A percentile compares a stretch with the other conserved stretches of the same genome.
These are phyloP conservation scores for Hofmannophila pseudospretella DNA, from an alignment of 2,888 invertebrate genomes.

Conservation along the genomic window DNA sequence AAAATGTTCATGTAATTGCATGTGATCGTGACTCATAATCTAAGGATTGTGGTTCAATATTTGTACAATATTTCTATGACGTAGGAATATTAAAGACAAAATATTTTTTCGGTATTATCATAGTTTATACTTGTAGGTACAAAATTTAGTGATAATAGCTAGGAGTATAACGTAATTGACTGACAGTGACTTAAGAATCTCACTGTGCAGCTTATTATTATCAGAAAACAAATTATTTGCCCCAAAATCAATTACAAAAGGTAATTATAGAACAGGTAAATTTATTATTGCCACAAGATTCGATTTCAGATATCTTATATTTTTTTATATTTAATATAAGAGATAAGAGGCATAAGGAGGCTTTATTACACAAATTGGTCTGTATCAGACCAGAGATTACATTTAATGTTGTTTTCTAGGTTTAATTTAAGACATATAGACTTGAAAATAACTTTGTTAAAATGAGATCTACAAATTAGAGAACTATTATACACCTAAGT, in stretches of 20 bases:
- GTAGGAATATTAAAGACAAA: too few species aligned
- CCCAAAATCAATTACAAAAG: too few species aligned
- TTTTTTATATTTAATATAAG: too few species aligned
- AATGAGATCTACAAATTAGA: conserved; percentile 1
- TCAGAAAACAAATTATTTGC: too few species aligned
- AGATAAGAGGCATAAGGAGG: conserved; percentile 42
- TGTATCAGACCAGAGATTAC: conserved; percentile 62
- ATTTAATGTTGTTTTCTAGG: conserved; percentile 12
- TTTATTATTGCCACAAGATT: too few species aligned
- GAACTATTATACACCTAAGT: conserved; percentile 8
- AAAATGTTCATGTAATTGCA: too few species aligned
- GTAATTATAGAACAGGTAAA: too few species aligned
- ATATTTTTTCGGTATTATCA: too few species aligned
- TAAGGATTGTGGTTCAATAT: too few species aligned
- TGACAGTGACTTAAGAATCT: conserved; percentile 2
- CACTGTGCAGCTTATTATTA: not conserved
- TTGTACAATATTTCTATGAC: too few species aligned
- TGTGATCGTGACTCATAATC: too few species aligned
- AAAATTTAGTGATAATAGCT: conserved; percentile 8
- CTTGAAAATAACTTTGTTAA: conserved; percentile 5
- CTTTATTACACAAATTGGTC: conserved; percentile 51
- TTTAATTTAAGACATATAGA: conserved; percentile 6
- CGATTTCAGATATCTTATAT: not conserved
- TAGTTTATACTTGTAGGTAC: conserved; percentile 1
- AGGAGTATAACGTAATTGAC: conserved; percentile 7